Evolutionary conservation across 1,140 invertebrate genomes (phyloP), one percentile per base, ranked within the genome.

Genomic region (Tetramorium parvispinum): DNA sequence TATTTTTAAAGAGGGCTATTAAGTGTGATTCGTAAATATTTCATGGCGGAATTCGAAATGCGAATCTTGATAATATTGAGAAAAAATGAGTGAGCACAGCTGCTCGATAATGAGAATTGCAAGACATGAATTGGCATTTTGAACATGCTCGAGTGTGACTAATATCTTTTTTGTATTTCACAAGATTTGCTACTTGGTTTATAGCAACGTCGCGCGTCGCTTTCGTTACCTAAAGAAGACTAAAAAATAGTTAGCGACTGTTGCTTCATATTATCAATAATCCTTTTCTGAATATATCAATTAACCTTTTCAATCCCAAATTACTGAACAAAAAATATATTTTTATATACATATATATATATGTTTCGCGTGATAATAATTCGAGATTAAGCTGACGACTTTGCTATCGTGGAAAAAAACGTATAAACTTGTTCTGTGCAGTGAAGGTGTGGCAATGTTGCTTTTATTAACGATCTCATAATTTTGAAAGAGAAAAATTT

Each of bases 141-240:
- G 55, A 43, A 18, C 4, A 21, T 24, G 24, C 61, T 70, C 40
- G 5, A 70, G 13, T 13, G 46, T 51, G 61, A 66, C 27, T 51
- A 75, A 73, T 43, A 32, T 10, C 43, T 89, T 73, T 79, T 32
- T 66, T 57, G 37, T 53, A 46, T 85, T 86, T 83, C 46, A 57
- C 53, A 86, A 87, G 57, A 57, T 71, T 85, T 89, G 85, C 85
- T 81, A 88, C 55, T 91, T 65, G 43, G 78, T 85, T 66, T 83
- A 55, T 63, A 81, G 43, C 57, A 59, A 63, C 32, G 32, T 32
- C 32, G 32, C 32, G 71, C 61, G 6, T 68, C 37, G 27, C 8
- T 27, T 49, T 73, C 8, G 24, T 73, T 32, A 37, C 1, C 8
- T 21, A 0, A 37, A 21, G 32, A 43, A 13, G 24, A 59, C 10